Evolutionary conservation across 1,140 invertebrate species (phyloP), one percentile per base, ranked within the genome.

Genomic region (Pectinophora gossypiella): DNA sequence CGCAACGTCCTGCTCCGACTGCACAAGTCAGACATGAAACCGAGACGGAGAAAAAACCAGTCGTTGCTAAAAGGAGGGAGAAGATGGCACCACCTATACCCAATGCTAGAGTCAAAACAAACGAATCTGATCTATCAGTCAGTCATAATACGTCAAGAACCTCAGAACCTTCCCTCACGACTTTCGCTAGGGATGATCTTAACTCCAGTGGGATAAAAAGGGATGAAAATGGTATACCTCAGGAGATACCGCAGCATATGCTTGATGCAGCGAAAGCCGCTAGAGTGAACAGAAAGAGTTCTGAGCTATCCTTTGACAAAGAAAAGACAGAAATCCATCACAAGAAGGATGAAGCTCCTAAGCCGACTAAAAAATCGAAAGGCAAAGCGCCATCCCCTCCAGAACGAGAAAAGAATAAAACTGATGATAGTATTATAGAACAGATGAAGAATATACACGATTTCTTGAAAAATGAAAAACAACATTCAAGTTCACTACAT

Each of bases 321-420:
- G 76, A 81, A 48, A 82, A 76, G 56, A 35, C 53, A n/a, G 80
- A 80, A 20, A 21, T 42, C 19, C 44, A 51, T 4, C 54, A 63
- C n/a, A 87, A 84, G 59, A 79, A 76, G 58, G 85, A 88, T 16
- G 89, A 89, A 60, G 76, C 76, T 38, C 80, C 84, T 9, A 86
- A 87, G 69, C 80, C 77, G 76, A 72, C 55, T 76, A 92, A 92
- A 51, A 93, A 91, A 63, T 90, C 90, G 16, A 94, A 94, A 69
- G 90, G 93, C 0, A 94, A 94, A 85, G 93, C 93, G 9, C 93
- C 93, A 1, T 90, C 90, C 0, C 93, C 93, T 1, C 92, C 93
- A 7, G 87, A 85, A 21, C 58, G 57, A 6, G 75, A 79, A 20
- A 77, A 74, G 64, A 83, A 79, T 57, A 80, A 79, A 73, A 82